Percentiles rank a stretch among this genome's conserved stretches.
Evolutionary conservation across 2,888 invertebrate genomes (phyloP).

Genomic region (Amphipyra berbera): DNA sequence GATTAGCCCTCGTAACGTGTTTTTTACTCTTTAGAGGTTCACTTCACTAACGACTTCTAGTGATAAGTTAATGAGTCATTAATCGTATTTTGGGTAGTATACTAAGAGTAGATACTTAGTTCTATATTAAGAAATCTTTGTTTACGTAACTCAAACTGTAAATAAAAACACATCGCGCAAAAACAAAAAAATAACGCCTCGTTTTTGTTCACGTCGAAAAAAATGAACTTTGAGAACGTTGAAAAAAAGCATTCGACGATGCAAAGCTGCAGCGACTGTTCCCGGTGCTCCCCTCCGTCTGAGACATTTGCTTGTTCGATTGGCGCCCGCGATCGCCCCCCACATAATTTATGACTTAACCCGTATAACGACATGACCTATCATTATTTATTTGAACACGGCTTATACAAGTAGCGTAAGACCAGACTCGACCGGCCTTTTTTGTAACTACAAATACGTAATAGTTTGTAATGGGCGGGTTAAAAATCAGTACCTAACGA

Average conservation of each 20-base stretch:
- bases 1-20: constrained; percentile 14
- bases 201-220: constrained; percentile 21
- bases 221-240: constrained; percentile 66
- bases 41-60: constrained; percentile 17
- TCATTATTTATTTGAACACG: constrained; percentile 76
- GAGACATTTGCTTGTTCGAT: constrained; percentile 69
- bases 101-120: background rate
- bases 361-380: constrained; percentile 75
- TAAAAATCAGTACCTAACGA: constrained; percentile 19
- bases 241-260: constrained; percentile 52
- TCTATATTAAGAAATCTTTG: background rate
- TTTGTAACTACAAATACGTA: constrained; percentile 42
- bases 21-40: constrained; percentile 3
- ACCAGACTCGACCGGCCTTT: constrained; percentile 33
- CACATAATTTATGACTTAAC: constrained; percentile 77
- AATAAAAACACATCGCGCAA: background rate
- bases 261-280: constrained; percentile 63
- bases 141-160: background rate
- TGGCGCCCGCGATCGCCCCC: constrained; percentile 72
- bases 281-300: constrained; percentile 67
- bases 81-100: constrained; percentile 2
- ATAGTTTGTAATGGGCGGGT: constrained; percentile 21
- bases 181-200: background rate
- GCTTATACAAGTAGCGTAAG: constrained; percentile 53
- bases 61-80: constrained; percentile 14